A percentile compares a stretch with the other conserved stretches of the same genome.
phyloP scores from a whole-genome alignment of 2,888 invertebrate genomes.

The Patella caerulea region DNA sequence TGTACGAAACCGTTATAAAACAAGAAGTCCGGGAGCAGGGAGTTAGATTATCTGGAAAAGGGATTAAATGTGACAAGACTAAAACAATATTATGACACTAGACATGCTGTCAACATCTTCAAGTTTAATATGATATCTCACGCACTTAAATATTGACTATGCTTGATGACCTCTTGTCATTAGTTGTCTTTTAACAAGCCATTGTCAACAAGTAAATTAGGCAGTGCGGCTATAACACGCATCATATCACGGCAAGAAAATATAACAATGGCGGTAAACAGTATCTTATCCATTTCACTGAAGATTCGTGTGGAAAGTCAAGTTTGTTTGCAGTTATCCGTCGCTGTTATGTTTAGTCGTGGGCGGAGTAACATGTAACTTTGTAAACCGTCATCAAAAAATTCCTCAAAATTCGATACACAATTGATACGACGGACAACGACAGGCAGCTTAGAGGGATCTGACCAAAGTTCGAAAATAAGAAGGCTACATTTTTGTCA shows the following conservation, averaged over 20 bases:
- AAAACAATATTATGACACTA: conserved; percentile 10
- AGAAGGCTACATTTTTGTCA: too few species aligned
- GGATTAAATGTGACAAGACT: conserved; percentile 2
- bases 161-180: neutral
- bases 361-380: neutral
- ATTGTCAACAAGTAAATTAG: neutral
- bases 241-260: conserved; percentile 9
- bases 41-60: neutral
- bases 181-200: conserved; percentile 5
- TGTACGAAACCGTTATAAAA: too few species aligned
- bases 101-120: neutral
- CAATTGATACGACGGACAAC: too few species aligned
- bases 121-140: conserved; percentile 10
- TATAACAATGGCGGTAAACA: neutral
- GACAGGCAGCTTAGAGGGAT: too few species aligned
- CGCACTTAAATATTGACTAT: neutral
- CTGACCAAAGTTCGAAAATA: too few species aligned
- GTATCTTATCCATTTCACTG: conserved; percentile 3
- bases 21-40: neutral
- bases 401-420: conserved; percentile 5
- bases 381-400: neutral
- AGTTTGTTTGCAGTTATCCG: neutral
- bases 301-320: neutral
- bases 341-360: conserved; percentile 5
- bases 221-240: conserved; percentile 8